Percentiles rank a stretch among this genome's conserved stretches.
Evolutionary conservation across 2,113 vertebrate genomes (phyloP).

Genomic region (Axis porcinus): DNA sequence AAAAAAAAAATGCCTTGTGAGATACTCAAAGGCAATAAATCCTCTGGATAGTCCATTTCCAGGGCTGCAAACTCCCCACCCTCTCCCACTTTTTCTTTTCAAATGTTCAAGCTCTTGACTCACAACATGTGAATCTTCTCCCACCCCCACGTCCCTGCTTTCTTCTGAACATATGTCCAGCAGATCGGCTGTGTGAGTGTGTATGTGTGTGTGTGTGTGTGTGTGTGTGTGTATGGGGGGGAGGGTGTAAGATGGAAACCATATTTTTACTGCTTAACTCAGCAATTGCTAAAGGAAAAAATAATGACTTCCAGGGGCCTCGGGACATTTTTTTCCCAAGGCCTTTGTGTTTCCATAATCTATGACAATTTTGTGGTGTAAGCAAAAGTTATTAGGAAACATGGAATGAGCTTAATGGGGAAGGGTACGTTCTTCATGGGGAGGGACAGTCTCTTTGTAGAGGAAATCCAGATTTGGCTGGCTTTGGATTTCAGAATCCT

Average conservation of each 20-base stretch:
- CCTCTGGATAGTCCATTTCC: slow-evolving; percentile 74
- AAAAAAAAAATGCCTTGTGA: slow-evolving; percentile 73
- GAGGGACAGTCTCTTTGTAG: slow-evolving; percentile 26
- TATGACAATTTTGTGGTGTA: slow-evolving; percentile 72
- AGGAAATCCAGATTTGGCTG: slow-evolving; percentile 24
- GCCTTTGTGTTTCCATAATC: slow-evolving; percentile 70
- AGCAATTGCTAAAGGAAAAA: slow-evolving; percentile 81
- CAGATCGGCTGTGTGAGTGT: slow-evolving; percentile 70
- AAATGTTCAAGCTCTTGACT: slow-evolving; percentile 76
- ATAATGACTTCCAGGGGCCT: slow-evolving; percentile 78
- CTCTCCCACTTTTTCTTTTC: slow-evolving; percentile 70
- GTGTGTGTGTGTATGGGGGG: background rate
- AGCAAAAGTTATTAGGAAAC: slow-evolving; percentile 74
- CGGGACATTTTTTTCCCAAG: slow-evolving; percentile 55
- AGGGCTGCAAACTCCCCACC: slow-evolving; percentile 71
- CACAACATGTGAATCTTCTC: slow-evolving; percentile 73
- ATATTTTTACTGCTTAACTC: slow-evolving; percentile 81
- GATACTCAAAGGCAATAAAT: slow-evolving; percentile 83
- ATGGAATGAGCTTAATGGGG: slow-evolving; percentile 22
- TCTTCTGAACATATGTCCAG: slow-evolving; percentile 80
- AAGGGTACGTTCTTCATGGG: slow-evolving; percentile 30
- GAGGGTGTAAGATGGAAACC: slow-evolving; percentile 67
- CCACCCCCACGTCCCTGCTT: slow-evolving; percentile 37
- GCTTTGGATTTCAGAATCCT: slow-evolving; percentile 37
- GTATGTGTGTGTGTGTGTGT: slow-evolving; percentile 6